Evolutionary conservation across 2,797 vertebrate species (phyloP).

Genomic region (Gephyroberyx darwinii): DNA sequence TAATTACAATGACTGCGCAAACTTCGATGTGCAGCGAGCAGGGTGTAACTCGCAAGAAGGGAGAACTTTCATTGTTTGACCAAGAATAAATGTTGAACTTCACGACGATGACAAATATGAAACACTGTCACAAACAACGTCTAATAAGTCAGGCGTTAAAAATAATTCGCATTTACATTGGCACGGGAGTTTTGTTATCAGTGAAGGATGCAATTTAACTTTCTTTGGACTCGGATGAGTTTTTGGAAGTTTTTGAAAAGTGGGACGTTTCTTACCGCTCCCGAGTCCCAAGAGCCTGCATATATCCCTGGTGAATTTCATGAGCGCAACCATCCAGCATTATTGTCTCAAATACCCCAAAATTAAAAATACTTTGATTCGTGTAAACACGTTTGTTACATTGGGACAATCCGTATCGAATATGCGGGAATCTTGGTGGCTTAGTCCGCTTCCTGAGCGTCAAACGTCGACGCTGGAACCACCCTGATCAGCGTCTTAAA

Average conservation of each 20-base stretch:
- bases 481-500: slow-evolving; percentile 77
- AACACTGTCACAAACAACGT: neutral
- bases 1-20: slow-evolving; percentile 22
- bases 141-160: neutral
- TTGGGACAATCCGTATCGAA: slow-evolving; percentile 46
- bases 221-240: slow-evolving; percentile 41
- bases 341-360: slow-evolving; percentile 58
- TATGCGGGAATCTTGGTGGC: slow-evolving; percentile 73
- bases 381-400: slow-evolving; percentile 41
- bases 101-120: neutral
- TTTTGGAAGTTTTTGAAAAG: slow-evolving; percentile 70
- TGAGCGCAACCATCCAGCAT: slow-evolving; percentile 86
- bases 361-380: slow-evolving; percentile 19
- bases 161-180: neutral
- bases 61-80: slow-evolving; percentile 62
- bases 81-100: slow-evolving; percentile 14
- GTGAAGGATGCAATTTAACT: slow-evolving; percentile 19
- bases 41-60: slow-evolving; percentile 65
- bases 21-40: slow-evolving; percentile 49
- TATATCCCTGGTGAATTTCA: slow-evolving; percentile 84
- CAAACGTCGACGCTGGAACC: slow-evolving; percentile 55
- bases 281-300: slow-evolving; percentile 84
- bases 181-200: neutral
- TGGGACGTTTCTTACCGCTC: slow-evolving; percentile 80
- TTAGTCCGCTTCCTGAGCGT: slow-evolving; percentile 82